phyloP scores from a whole-genome alignment of 2,888 invertebrate species.

The Zootermopsis nevadensis region DNA sequence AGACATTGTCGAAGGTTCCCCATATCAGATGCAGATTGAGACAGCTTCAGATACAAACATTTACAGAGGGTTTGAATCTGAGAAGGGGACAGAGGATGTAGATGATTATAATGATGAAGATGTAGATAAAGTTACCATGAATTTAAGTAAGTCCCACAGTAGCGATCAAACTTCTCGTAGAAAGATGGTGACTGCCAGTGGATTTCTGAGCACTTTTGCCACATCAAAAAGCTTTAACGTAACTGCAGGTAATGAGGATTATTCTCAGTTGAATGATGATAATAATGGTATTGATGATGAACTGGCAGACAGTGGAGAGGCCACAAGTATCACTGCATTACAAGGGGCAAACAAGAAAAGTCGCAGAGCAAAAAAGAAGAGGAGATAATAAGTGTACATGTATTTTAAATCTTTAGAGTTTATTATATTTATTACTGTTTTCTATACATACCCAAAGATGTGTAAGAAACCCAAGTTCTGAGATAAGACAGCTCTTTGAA shows the following conservation, averaged over 20 bases:
- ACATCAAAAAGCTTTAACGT: neutral
- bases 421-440: neutral
- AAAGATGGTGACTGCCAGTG: neutral
- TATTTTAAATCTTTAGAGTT: slow-evolving; percentile 16
- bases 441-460: neutral
- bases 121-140: neutral
- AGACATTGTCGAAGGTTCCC: neutral
- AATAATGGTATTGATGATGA: slow-evolving; percentile 37
- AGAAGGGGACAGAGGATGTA: neutral
- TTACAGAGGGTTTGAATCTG: neutral
- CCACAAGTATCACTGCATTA: neutral
- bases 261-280: slow-evolving; percentile 29
- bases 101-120: slow-evolving; percentile 33
- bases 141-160: neutral
- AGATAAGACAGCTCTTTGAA: neutral
- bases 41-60: neutral
- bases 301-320: slow-evolving; percentile 13
- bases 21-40: neutral
- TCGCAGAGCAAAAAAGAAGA: slow-evolving; percentile 45
- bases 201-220: neutral
- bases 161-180: neutral
- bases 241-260: neutral
- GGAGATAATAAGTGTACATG: slow-evolving; percentile 20
- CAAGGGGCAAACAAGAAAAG: slow-evolving; percentile 31
- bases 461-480: neutral